phyloP scores from a whole-genome alignment of 2,797 vertebrate species.

The Apogon talboti region DNA sequence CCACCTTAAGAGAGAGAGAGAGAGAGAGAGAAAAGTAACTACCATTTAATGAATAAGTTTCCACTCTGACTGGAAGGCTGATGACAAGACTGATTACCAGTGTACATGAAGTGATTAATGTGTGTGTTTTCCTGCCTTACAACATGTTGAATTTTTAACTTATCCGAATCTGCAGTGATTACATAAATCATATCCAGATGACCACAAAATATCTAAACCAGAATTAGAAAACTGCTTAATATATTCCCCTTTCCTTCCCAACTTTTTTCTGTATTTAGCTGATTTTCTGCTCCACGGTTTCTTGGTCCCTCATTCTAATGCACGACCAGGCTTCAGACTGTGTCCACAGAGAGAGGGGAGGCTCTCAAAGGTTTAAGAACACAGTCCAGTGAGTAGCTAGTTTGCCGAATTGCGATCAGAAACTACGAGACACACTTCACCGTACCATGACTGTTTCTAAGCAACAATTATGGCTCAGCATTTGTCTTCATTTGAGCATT shows the following conservation, averaged over 20 bases:
- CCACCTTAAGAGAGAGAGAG: slow-evolving; percentile 20
- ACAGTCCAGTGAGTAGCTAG: slow-evolving; percentile 15
- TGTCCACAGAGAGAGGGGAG: slow-evolving; percentile 4
- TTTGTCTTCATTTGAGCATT: slow-evolving; percentile 73
- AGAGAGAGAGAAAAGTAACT: slow-evolving; percentile 25
- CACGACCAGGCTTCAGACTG: background rate
- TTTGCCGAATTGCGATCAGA: slow-evolving; percentile 45
- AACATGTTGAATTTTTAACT: slow-evolving; percentile 45
- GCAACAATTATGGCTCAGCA: slow-evolving; percentile 58
- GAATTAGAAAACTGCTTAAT: slow-evolving; percentile 11
- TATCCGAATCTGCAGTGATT: slow-evolving; percentile 41
- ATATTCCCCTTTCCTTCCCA: background rate
- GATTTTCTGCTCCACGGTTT: background rate
- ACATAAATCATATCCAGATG: slow-evolving; percentile 53
- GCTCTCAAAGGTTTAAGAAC: slow-evolving; percentile 23
- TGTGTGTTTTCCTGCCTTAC: slow-evolving; percentile 22
- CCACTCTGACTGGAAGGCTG: slow-evolving; percentile 36
- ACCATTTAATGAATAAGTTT: slow-evolving; percentile 36
- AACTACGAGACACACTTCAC: slow-evolving; percentile 45
- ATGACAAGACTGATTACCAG: slow-evolving; percentile 48
- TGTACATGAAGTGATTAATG: slow-evolving; percentile 49
- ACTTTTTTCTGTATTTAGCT: slow-evolving; percentile 7
- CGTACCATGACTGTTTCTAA: slow-evolving; percentile 57
- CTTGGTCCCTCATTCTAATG: background rate
- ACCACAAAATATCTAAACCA: slow-evolving; percentile 22